phyloP scores from a whole-genome alignment of 2,113 vertebrate genomes.

The Solea senegalensis region DNA sequence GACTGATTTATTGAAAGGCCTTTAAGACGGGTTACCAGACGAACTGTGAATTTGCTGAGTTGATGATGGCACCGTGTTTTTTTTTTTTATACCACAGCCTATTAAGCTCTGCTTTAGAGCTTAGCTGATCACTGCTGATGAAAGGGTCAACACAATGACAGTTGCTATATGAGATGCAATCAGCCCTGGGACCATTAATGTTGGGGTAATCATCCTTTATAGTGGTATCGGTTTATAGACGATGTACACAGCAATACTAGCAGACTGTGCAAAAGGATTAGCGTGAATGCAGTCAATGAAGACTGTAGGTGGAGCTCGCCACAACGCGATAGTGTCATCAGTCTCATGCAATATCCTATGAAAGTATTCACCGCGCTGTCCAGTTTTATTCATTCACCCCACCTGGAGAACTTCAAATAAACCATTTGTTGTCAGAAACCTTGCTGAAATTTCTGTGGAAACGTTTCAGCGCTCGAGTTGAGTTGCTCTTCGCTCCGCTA shows the following conservation, averaged over 20 bases:
- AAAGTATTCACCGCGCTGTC: slow-evolving; percentile 1
- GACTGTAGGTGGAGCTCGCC: slow-evolving; percentile 22
- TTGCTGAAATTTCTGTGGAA: slow-evolving; percentile 14
- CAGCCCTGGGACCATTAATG: slow-evolving; percentile 64
- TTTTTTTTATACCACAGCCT: slow-evolving; percentile 54
- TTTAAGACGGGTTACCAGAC: slow-evolving; percentile 72
- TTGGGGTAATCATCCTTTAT: slow-evolving; percentile 66
- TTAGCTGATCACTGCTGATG: slow-evolving; percentile 67
- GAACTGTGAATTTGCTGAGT: slow-evolving; percentile 75
- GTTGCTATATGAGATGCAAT: slow-evolving; percentile 61
- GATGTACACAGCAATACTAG: slow-evolving; percentile 51
- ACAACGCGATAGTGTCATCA: slow-evolving; percentile 28
- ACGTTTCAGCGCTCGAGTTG: slow-evolving; percentile 50
- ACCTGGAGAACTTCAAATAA: slow-evolving; percentile 21
- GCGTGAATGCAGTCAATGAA: slow-evolving; percentile 30
- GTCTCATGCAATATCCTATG: slow-evolving; percentile 2
- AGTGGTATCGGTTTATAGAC: slow-evolving; percentile 56
- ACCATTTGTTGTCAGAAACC: slow-evolving; percentile 11
- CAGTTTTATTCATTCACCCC: slow-evolving; percentile 11
- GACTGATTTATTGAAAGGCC: slow-evolving; percentile 77
- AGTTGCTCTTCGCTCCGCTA: slow-evolving; percentile 43
- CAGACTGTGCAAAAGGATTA: slow-evolving; percentile 37
- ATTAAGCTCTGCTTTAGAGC: slow-evolving; percentile 70
- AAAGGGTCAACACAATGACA: slow-evolving; percentile 75
- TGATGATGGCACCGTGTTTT: slow-evolving; percentile 71